Evolutionary conservation across 2,888 invertebrate species (phyloP).

Genomic region (Danaus chrysippus): DNA sequence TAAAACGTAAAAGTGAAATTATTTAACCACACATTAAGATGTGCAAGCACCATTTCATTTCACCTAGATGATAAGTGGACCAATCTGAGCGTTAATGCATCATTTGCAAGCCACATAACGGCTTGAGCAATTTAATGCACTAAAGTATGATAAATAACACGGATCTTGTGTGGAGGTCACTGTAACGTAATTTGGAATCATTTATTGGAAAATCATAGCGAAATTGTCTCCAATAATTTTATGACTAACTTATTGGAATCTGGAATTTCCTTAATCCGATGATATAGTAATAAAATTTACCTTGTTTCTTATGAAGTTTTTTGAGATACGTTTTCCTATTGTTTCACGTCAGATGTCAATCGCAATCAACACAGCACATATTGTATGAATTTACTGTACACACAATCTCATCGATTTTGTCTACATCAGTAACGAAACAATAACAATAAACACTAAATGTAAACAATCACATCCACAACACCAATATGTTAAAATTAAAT

Average conservation of each 20-base stretch:
- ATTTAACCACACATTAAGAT: conserved; percentile 36
- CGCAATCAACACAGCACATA: conserved; percentile 74
- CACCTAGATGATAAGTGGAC: conserved; percentile 54
- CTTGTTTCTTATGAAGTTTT: conserved; percentile 36
- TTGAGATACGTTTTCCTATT: conserved; percentile 62
- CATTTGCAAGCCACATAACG: conserved; percentile 27
- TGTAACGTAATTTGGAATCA: background rate
- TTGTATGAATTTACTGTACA: conserved; percentile 53
- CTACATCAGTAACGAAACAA: conserved; percentile 47
- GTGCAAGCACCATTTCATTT: conserved; percentile 55
- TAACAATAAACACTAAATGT: conserved; percentile 38
- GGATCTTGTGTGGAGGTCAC: conserved; percentile 63
- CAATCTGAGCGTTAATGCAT: conserved; percentile 34
- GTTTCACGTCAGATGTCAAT: conserved; percentile 69
- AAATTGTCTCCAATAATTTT: conserved; percentile 27
- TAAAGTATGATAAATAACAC: conserved; percentile 37
- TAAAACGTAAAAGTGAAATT: conserved; percentile 23
- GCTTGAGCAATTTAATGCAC: conserved; percentile 2
- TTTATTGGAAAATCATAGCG: conserved; percentile 41
- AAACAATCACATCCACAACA: conserved; percentile 40
- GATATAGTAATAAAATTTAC: conserved; percentile 41
- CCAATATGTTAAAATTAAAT: conserved; percentile 43
- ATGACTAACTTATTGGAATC: conserved; percentile 16
- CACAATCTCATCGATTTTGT: conserved; percentile 55
- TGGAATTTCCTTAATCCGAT: conserved; percentile 14